A percentile compares a stretch with the other conserved stretches of the same genome.
Evolutionary conservation across 1,140 invertebrate genomes (phyloP).

Genomic region (Hyposmocoma kahamanoa): DNA sequence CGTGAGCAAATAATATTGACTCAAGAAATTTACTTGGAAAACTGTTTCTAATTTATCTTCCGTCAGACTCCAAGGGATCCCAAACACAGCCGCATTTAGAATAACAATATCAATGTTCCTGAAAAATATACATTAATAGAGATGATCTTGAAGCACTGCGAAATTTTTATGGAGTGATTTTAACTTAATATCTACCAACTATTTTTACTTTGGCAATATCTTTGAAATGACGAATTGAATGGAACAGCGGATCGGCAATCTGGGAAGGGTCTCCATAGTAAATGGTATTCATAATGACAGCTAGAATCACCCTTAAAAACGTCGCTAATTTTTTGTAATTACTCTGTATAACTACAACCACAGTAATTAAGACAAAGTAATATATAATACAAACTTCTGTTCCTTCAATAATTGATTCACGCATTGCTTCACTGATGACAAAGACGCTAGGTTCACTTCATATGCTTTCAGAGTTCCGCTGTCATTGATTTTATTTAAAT

Average conservation of each 20-base stretch:
- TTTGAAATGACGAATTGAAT: too few species aligned
- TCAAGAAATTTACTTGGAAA: constrained; percentile 90
- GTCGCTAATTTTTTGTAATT: not conserved
- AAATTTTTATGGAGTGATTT: too few species aligned
- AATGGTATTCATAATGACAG: not conserved
- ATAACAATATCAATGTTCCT: constrained; percentile 90
- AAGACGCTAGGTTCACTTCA: constrained; percentile 46
- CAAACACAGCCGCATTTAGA: constrained; percentile 94
- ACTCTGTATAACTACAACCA: not conserved
- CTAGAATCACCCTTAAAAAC: not conserved
- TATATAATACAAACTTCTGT: constrained; percentile 30
- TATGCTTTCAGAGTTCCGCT: too few species aligned
- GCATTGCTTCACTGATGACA: constrained; percentile 47
- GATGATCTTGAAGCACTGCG: not conserved
- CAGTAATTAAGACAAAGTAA: not conserved
- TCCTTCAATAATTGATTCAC: constrained; percentile 34
- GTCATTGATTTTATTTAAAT: constrained; percentile 25
- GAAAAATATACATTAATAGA: constrained; percentile 21
- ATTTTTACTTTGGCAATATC: too few species aligned
- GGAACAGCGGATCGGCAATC: not conserved
- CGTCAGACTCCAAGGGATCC: constrained; percentile 82
- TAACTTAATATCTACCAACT: too few species aligned
- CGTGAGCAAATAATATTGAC: constrained; percentile 89
- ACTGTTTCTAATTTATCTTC: constrained; percentile 90
- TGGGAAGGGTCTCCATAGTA: not conserved